Base-by-base conservation (phyloP, 2,797 vertebrate species). In the Clarias platycephalus region DNA sequence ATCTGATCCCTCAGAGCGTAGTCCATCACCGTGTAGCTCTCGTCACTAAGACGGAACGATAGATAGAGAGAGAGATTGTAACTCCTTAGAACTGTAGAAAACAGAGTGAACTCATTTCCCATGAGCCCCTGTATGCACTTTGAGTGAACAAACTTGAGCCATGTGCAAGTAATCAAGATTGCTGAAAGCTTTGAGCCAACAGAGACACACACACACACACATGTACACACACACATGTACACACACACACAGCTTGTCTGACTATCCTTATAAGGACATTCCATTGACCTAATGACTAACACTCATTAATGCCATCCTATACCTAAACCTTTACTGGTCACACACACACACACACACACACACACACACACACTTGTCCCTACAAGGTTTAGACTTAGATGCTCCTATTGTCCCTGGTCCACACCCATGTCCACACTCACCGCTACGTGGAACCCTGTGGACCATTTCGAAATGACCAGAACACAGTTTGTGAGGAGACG, bases 11-110 rank as follows among this genome's bases (percentile, higher is more conserved):
- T 90, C 87, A 99, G 91, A 0, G 96, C 94, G 40, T 99, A 97
- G 86, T 97, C 97, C 0, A 95, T 98, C 85, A 99, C 98, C 0
- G 94, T 94, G 91, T 99, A 99, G 9, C 96, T 99, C 89, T 99
- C 98, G 80, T 99, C 98, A 10, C 98, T 99, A 90, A 26, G 37
- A 81, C 8, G 26, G 16, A 82, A 7, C 67, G 5, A 53, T 24
- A 37, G 28, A 62, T 20, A 84, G 22, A 75, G 20, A 71, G 53
- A 44, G 24, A 71, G n/a, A 53, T 62, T 44, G 13, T 5, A 71
- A 15, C 37, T 71, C 37, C 18, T 1, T 22, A 10, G 34, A 68
- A 7, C 3, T 22, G 24, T 71, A 34, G 68, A n/a, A 71, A 26
- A n/a, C 13, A 24, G 0, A 18, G 26, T 16, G 12, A 16, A 31